Percentiles rank a stretch among this genome's conserved stretches.
Conservation (phyloP, 2,888 invertebrate species). For the Eulithis testata region DNA sequence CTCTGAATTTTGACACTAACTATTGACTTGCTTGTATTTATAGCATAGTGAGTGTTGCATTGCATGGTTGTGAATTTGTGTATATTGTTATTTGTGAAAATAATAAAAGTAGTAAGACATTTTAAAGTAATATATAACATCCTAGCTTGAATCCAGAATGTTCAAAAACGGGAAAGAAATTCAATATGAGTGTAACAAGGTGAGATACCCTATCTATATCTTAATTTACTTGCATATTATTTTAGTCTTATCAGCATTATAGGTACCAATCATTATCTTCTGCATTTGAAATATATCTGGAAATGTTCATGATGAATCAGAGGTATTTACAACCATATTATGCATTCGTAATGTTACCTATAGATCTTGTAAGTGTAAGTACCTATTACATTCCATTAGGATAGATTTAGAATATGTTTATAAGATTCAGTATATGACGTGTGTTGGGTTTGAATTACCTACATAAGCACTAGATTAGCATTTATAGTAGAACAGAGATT, state of each 20-base stretch:
- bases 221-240: slow-evolving; percentile 17
- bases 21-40: slow-evolving; percentile 41
- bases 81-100: slow-evolving; percentile 31
- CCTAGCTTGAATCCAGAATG: slow-evolving; percentile 31
- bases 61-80: slow-evolving; percentile 61
- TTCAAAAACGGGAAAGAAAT: slow-evolving; percentile 32
- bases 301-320: slow-evolving; percentile 47
- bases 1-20: slow-evolving; percentile 49
- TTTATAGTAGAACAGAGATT: slow-evolving; percentile 8
- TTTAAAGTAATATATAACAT: background rate
- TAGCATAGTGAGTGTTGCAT: slow-evolving; percentile 50
- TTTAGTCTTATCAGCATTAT: slow-evolving; percentile 28
- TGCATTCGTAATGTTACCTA: slow-evolving; percentile 39
- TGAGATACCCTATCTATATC: slow-evolving; percentile 47
- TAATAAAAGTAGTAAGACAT: slow-evolving; percentile 15
- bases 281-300: slow-evolving; percentile 52
- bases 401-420: slow-evolving; percentile 42
- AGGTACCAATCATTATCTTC: slow-evolving; percentile 31
- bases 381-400: slow-evolving; percentile 45
- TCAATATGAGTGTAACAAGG: slow-evolving; percentile 45
- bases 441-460: slow-evolving; percentile 23
- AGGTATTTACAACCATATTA: slow-evolving; percentile 42
- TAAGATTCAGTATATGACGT: slow-evolving; percentile 29
- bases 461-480: slow-evolving; percentile 10
- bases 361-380: slow-evolving; percentile 22